Evolutionary conservation across 2,797 vertebrate species (phyloP).

Genomic region (Chaetodon trifasciatus): DNA sequence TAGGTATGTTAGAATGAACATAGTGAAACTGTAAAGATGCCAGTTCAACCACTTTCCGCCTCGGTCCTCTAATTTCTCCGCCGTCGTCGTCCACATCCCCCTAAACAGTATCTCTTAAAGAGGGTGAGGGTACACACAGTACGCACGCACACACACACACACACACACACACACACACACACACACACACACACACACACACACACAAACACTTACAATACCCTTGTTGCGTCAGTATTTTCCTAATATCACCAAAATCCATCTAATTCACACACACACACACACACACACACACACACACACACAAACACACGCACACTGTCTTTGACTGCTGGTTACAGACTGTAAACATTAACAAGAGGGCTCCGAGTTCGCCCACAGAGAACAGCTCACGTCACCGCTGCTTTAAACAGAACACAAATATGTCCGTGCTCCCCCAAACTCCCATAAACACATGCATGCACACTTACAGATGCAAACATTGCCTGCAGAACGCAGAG

Average conservation of each 20-base stretch:
- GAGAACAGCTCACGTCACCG: conserved; percentile 62
- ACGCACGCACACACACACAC: not conserved
- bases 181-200: not conserved
- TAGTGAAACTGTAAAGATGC: conserved; percentile 53
- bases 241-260: conserved; percentile 12
- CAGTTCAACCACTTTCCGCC: conserved; percentile 56
- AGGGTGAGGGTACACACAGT: not conserved
- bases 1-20: conserved; percentile 47
- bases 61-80: conserved; percentile 47
- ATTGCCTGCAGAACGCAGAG: conserved; percentile 3
- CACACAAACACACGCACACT: conserved; percentile 22
- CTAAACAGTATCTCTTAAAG: conserved; percentile 6
- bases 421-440: conserved; percentile 45
- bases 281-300: conserved; percentile 15
- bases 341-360: conserved; percentile 73
- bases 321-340: conserved; percentile 46
- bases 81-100: conserved; percentile 41
- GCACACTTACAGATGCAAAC: conserved; percentile 29
- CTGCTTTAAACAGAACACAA: conserved; percentile 63
- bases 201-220: conserved; percentile 6
- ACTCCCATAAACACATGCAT: conserved; percentile 42
- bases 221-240: conserved; percentile 7
- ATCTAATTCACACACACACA: conserved; percentile 14
- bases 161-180: not conserved
- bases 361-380: conserved; percentile 54